phyloP scores from a whole-genome alignment of 2,797 vertebrate genomes.

The Takifugu ocellatus region DNA sequence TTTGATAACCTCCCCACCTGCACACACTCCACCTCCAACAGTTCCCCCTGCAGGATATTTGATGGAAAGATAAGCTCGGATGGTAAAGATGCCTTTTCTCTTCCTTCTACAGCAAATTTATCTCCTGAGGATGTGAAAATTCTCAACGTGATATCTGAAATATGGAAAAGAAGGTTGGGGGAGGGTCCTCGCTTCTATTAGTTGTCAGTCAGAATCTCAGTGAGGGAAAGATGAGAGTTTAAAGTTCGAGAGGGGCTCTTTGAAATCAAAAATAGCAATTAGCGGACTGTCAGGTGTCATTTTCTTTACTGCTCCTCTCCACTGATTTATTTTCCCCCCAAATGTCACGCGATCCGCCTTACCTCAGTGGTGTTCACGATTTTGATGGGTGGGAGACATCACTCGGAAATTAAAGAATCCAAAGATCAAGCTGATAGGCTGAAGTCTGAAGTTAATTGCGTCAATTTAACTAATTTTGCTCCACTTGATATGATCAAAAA shows the following conservation, averaged over 20 bases:
- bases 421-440: constrained; percentile 6
- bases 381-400: constrained; percentile 41
- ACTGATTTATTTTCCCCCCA: constrained; percentile 1
- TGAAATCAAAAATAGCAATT: constrained; percentile 67
- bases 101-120: constrained; percentile 35
- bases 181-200: constrained; percentile 44
- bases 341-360: constrained; percentile 27
- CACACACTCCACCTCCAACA: constrained; percentile 48
- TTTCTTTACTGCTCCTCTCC: constrained; percentile 36
- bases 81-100: constrained; percentile 57
- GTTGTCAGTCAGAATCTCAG: constrained; percentile 58
- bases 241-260: constrained; percentile 33
- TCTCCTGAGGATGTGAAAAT: constrained; percentile 44
- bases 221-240: constrained; percentile 22
- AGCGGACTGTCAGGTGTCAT: constrained; percentile 57
- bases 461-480: constrained; percentile 24
- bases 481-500: constrained; percentile 38
- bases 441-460: constrained; percentile 29
- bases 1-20: constrained; percentile 80
- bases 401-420: constrained; percentile 25
- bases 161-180: constrained; percentile 55
- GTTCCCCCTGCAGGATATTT: constrained; percentile 73
- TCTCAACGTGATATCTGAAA: constrained; percentile 63
- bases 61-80: constrained; percentile 77
- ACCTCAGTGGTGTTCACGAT: constrained; percentile 28